Conservation (phyloP, 2,797 vertebrate species). For the Spea hammondii region DNA sequence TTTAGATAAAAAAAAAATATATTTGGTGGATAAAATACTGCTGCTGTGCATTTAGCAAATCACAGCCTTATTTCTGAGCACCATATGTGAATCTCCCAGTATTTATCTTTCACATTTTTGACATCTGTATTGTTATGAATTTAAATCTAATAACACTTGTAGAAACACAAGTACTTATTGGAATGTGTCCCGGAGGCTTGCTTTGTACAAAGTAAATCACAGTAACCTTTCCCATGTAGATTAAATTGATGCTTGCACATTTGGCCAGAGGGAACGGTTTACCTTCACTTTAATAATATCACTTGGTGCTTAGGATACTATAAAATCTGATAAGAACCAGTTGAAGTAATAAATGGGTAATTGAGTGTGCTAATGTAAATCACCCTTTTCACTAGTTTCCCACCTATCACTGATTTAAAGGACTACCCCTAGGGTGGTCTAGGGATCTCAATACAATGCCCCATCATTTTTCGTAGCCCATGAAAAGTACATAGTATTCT, state of each 20-base stretch:
- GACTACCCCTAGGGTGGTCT: neutral
- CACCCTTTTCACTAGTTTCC: neutral
- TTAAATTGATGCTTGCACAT: constrained; percentile 95
- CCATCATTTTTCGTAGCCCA: neutral
- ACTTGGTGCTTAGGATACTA: neutral
- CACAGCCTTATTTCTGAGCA: neutral
- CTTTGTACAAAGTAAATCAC: constrained; percentile 83
- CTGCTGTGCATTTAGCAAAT: neutral
- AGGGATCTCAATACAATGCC: neutral
- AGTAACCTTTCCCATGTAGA: constrained; percentile 91
- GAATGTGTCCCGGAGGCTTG: constrained; percentile 81
- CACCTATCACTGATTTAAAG: neutral
- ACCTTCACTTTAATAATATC: neutral
- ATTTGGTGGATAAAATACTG: neutral
- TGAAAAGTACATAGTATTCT: too few relatives aligned
- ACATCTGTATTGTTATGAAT: constrained; percentile 82
- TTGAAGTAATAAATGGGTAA: neutral
- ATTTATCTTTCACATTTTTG: constrained; percentile 72
- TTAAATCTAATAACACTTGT: constrained; percentile 80
- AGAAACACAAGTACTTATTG: constrained; percentile 72
- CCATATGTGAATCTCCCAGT: neutral
- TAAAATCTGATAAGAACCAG: neutral
- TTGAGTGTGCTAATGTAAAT: neutral
- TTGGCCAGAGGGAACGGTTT: constrained; percentile 68
- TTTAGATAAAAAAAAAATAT: neutral